Base-by-base conservation (phyloP, 1,140 invertebrate species). In the Notospermus geniculatus region DNA sequence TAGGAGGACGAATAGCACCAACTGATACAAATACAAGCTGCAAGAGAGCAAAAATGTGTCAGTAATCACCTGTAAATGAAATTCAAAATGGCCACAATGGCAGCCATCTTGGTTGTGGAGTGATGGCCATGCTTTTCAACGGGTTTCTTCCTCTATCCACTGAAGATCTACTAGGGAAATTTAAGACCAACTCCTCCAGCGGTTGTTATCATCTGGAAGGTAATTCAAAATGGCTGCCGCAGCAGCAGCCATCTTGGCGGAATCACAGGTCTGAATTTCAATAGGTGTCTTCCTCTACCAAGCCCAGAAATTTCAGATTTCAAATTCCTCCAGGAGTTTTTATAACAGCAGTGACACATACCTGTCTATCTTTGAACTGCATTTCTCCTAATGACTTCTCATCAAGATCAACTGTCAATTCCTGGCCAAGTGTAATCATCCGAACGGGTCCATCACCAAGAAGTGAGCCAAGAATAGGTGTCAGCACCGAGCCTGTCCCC, bases 401-500 rank as follows among this genome's bases (percentile, higher is more conserved):
- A 75, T 97, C 94, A 72, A 90, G 91, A 66, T 97, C 93, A n/a
- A 91, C 89, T 0, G 91, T 92, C 1, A 97, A 80, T 76, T 97
- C 94, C 76, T 95, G 93, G 0, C 93, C 93, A 75, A 93, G 90
- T 0, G 92, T 94, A 52, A 96, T 95, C 84, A 96, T 93, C 50
- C 93, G 81, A 28, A 96, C 88, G 0, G 90, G 90, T 0, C 91
- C 91, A 74, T 93, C 91, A 1, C 87, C 89, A 25, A 81, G 66
- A 77, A 82, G 78, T 29, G 78, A 73, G 17, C 79, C 81, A 2
- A 81, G 67, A 28, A 81, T 77, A 2, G 79, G 80, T 22, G 77
- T 79, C 30, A 80, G 63, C 25, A 77, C 59, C 2, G 70, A 70
- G 39, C 62, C 62, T 1, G 46, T 39, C 0, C 29, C n/a, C 22